These are phyloP conservation scores for Pipra filicauda DNA, from an alignment of 2,113 vertebrate species.

Conservation along the genomic window DNA sequence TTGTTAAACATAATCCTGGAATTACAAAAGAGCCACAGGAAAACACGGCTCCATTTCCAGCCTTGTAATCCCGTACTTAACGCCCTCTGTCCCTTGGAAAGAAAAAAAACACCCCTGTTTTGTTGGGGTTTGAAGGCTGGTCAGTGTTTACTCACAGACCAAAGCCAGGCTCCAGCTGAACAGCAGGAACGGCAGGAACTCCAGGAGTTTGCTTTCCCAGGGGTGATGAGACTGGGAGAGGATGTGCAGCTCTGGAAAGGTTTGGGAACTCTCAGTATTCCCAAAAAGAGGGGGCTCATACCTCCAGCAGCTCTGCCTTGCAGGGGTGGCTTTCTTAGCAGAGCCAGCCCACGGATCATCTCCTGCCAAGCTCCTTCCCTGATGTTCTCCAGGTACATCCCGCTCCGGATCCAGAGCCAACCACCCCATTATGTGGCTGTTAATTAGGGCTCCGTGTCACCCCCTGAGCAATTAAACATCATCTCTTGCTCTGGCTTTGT, in stretches of 20 bases:
- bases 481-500: background rate
- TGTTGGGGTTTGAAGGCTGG: background rate
- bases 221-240: background rate
- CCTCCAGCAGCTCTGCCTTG: background rate
- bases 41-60: background rate
- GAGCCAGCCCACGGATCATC: background rate
- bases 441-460: fast-evolving
- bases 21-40: background rate
- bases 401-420: background rate
- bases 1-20: slow-evolving; percentile 13
- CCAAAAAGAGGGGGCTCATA: background rate
- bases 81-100: background rate
- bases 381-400: background rate
- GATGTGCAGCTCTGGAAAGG: background rate
- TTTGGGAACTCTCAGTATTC: background rate
- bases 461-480: background rate
- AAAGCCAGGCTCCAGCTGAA: background rate
- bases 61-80: slow-evolving; percentile 2
- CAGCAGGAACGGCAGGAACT: background rate
- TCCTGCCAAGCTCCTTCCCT: background rate
- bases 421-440: background rate
- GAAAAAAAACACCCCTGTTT: background rate
- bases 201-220: background rate
- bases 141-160: background rate
- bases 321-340: background rate